Conservation (phyloP, 2,113 vertebrate species). For the Reinhardtius hippoglossoides region DNA sequence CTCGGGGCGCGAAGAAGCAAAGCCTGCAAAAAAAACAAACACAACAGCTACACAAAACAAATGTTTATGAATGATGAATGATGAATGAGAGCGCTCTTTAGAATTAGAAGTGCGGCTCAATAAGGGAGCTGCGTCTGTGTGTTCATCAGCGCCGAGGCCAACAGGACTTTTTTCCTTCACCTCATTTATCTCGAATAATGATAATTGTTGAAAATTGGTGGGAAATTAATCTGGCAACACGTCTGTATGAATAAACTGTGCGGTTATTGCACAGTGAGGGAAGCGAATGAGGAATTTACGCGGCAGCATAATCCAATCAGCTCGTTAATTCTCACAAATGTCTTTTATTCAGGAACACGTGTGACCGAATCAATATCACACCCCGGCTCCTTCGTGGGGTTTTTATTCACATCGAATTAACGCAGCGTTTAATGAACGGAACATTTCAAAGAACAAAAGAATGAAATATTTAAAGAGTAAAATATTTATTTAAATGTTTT, state of each 20-base stretch:
- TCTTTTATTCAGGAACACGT: constrained; percentile 56
- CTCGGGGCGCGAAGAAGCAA: constrained; percentile 28
- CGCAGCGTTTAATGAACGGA: no score
- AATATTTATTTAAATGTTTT: no score
- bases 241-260: constrained; percentile 70
- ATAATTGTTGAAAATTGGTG: constrained; percentile 74
- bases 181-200: constrained; percentile 68
- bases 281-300: constrained; percentile 54
- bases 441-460: no score
- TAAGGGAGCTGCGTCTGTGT: constrained; percentile 43
- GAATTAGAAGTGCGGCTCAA: constrained; percentile 61
- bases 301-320: constrained; percentile 70
- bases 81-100: constrained; percentile 62
- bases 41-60: constrained; percentile 61
- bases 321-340: constrained; percentile 64
- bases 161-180: constrained; percentile 54
- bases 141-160: constrained; percentile 52
- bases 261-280: constrained; percentile 64
- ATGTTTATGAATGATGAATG: constrained; percentile 71
- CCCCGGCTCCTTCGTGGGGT: constrained; percentile 7
- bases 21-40: constrained; percentile 29
- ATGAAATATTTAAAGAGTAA: no score
- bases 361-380: constrained; percentile 53
- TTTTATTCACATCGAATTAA: constrained; percentile 15
- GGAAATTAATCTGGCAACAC: constrained; percentile 73